phyloP scores from a whole-genome alignment of 2,888 invertebrate genomes.

The Brenthis daphne region DNA sequence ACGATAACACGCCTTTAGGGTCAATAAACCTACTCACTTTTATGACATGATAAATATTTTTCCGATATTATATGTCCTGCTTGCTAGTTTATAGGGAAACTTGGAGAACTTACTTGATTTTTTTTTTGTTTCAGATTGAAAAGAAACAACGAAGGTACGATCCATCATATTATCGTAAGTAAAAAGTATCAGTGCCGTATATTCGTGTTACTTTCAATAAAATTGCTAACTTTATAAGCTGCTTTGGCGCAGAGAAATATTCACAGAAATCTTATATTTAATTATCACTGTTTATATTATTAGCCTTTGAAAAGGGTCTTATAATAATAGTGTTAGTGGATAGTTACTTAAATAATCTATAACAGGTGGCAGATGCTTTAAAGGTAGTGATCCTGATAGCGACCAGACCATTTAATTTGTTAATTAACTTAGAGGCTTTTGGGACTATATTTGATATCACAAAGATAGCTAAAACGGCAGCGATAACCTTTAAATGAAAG shows the following conservation, averaged over 20 bases:
- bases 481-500: slow-evolving; percentile 3
- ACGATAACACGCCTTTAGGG: slow-evolving; percentile 78
- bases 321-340: slow-evolving; percentile 12
- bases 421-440: slow-evolving; percentile 21
- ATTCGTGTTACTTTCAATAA: slow-evolving; percentile 1
- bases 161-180: slow-evolving; percentile 11
- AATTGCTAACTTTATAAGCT: slow-evolving; percentile 6
- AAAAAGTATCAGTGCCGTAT: slow-evolving; percentile 6
- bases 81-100: slow-evolving; percentile 41
- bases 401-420: slow-evolving; percentile 21
- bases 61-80: slow-evolving; percentile 53
- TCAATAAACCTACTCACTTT: slow-evolving; percentile 77
- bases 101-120: slow-evolving; percentile 45
- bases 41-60: slow-evolving; percentile 79
- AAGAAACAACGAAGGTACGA: slow-evolving; percentile 46
- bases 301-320: slow-evolving; percentile 9
- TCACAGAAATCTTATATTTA: slow-evolving; percentile 12
- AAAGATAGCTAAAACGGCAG: slow-evolving; percentile 9
- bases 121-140: slow-evolving; percentile 40
- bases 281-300: slow-evolving; percentile 14
- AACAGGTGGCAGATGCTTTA: slow-evolving; percentile 6
- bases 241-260: neutral
- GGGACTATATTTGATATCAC: slow-evolving; percentile 17
- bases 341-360: slow-evolving; percentile 22
- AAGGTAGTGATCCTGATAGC: slow-evolving; percentile 15